Conservation (phyloP, 2,888 invertebrate species). For the Drosophila phalerata region DNA sequence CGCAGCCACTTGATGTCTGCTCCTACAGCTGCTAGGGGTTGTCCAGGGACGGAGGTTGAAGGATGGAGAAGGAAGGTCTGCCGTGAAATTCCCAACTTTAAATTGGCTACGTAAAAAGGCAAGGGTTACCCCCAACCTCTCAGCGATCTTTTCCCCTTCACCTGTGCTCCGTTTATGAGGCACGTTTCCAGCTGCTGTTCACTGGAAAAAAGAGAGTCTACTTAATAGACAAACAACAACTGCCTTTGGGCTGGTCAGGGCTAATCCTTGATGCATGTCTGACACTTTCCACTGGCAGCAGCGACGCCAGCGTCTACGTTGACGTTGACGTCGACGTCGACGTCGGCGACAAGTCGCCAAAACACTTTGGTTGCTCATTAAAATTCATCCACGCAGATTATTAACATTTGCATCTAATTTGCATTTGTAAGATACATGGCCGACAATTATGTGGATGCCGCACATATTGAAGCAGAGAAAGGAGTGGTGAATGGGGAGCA, state of each 20-base stretch:
- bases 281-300: conserved; percentile 52
- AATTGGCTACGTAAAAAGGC: conserved; percentile 63
- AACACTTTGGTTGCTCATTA: conserved; percentile 77
- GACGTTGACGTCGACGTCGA: conserved; percentile 4
- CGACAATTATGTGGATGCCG: conserved; percentile 78
- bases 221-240: conserved; percentile 4
- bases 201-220: conserved; percentile 30
- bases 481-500: background rate
- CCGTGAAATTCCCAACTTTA: conserved; percentile 42
- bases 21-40: conserved; percentile 49
- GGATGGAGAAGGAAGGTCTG: conserved; percentile 4
- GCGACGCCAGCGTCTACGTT: conserved; percentile 6
- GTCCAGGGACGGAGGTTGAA: background rate
- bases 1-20: conserved; percentile 71
- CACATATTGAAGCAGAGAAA: conserved; percentile 56
- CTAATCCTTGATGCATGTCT: conserved; percentile 69
- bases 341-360: conserved; percentile 63
- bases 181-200: conserved; percentile 56
- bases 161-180: conserved; percentile 50
- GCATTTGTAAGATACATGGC: conserved; percentile 82
- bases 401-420: conserved; percentile 81
- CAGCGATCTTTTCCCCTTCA: conserved; percentile 4
- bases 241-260: conserved; percentile 60
- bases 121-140: conserved; percentile 31
- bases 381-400: conserved; percentile 81